Base-by-base conservation (phyloP, 2,113 vertebrate species). In the Thalassoma bifasciatum region DNA sequence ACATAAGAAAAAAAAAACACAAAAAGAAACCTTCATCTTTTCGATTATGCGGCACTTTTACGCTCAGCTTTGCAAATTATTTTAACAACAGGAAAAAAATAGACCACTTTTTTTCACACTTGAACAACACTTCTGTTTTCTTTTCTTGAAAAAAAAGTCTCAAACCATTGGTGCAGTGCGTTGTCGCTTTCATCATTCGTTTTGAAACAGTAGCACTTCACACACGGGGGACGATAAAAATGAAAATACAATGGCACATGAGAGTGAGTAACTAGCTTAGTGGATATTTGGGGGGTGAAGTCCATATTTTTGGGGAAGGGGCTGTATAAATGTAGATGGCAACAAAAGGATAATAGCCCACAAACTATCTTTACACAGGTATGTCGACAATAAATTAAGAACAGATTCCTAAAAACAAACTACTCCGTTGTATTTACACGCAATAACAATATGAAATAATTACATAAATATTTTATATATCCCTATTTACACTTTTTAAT, bases 301-400 rank as follows among this genome's bases (percentile, higher is more conserved):
- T 91, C 85, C 81, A 83, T 91, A 88, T 87, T 90, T 86, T 76
- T 52, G 17, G 46, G 46, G 46, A 2, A 19, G 46, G 17, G 5
- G 44, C 73, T 66, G 79, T 89, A 94, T 95, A 94, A 96, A 95
- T 94, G 94, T 87, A 92, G 92, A 90, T 71, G 81, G 90, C 86
- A 90, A 88, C 76, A 86, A 90, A 93, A 91, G 64, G 85, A 89
- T 92, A 94, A 86, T 90, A 92, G 88, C 86, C 91, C 75, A 94
- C 93, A 92, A 90, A 92, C 82, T 83, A 84, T 97, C 94, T 97
- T 97, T 97, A 99, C 96, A 98, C 84, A 95, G 86, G 86, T 92
- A 94, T 97, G 96, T 98, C 90, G 92, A 96, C 95, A 99, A 99
- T 99, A 99, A 99, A 99, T 99, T 99, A 99, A 98, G 93, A 89